Evolutionary conservation across 2,888 invertebrate genomes (phyloP).

Genomic region (Morpho deidamia): DNA sequence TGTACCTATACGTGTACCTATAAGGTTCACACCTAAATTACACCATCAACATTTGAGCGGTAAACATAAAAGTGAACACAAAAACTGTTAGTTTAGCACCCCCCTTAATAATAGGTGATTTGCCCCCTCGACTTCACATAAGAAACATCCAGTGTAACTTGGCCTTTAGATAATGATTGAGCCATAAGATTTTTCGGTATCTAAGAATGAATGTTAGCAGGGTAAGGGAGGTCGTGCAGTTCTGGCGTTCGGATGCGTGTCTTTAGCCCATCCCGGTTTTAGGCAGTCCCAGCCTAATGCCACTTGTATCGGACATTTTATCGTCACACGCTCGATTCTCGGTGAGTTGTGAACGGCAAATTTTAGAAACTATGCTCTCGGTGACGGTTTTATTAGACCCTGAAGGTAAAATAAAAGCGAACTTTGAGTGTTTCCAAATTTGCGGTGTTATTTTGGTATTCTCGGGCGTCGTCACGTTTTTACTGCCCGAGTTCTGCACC

Average conservation of each 20-base stretch:
- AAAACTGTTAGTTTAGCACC: constrained; percentile 72
- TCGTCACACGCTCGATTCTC: constrained; percentile 65
- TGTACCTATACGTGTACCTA: not conserved
- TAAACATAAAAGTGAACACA: constrained; percentile 70
- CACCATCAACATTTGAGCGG: constrained; percentile 62
- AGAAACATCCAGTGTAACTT: constrained; percentile 39
- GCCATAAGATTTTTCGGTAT: constrained; percentile 7
- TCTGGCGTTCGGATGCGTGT: constrained; percentile 54
- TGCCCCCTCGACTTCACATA: constrained; percentile 49
- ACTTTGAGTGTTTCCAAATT: constrained; percentile 60
- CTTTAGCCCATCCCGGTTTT: constrained; percentile 51
- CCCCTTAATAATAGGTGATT: constrained; percentile 73
- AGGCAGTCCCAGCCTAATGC: constrained; percentile 53
- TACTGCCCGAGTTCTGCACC: constrained; percentile 13
- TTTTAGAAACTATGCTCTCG: constrained; percentile 58
- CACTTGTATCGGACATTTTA: constrained; percentile 73
- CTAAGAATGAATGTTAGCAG: constrained; percentile 12
- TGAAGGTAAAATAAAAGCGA: constrained; percentile 60
- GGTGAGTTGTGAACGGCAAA: constrained; percentile 58
- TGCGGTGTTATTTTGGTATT: constrained; percentile 51
- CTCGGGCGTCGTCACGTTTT: constrained; percentile 23
- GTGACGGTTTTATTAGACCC: constrained; percentile 67
- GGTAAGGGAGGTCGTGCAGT: constrained; percentile 19
- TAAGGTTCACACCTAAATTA: constrained; percentile 58
- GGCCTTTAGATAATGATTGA: constrained; percentile 35